Evolutionary conservation across 1,140 invertebrate genomes (phyloP).

Genomic region (Ctenoplectra terminalis): DNA sequence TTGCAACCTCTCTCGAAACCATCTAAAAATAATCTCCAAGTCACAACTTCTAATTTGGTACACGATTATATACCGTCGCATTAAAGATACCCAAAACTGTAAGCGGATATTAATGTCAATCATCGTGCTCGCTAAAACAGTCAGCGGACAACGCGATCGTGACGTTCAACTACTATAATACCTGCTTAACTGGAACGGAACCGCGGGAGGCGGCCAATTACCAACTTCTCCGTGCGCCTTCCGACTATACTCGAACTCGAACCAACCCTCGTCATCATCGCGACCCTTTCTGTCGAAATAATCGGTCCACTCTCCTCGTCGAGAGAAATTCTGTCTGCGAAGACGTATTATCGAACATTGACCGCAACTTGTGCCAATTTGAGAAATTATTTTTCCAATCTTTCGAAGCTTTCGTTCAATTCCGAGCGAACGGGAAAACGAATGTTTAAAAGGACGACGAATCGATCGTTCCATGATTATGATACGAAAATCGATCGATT

Average conservation of each 20-base stretch:
- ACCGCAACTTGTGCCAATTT: background rate
- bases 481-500: too few species aligned
- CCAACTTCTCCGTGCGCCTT: background rate
- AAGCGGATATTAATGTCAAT: background rate
- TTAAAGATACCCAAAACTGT: too few species aligned
- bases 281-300: background rate
- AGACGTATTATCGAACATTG: background rate
- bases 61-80: too few species aligned
- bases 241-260: too few species aligned
- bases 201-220: constrained; percentile 3
- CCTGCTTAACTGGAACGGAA: background rate
- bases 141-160: background rate
- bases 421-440: too few species aligned
- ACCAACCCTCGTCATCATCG: constrained; percentile 4
- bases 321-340: background rate
- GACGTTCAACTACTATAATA: background rate
- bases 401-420: too few species aligned
- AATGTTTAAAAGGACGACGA: too few species aligned
- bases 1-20: too few species aligned
- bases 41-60: too few species aligned
- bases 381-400: background rate
- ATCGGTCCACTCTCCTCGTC: background rate
- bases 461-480: too few species aligned
- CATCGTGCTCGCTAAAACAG: background rate
- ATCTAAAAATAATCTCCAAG: too few species aligned